These are phyloP conservation scores for Spilosoma lubricipeda DNA, from an alignment of 2,888 invertebrate species.

Conservation along the genomic window DNA sequence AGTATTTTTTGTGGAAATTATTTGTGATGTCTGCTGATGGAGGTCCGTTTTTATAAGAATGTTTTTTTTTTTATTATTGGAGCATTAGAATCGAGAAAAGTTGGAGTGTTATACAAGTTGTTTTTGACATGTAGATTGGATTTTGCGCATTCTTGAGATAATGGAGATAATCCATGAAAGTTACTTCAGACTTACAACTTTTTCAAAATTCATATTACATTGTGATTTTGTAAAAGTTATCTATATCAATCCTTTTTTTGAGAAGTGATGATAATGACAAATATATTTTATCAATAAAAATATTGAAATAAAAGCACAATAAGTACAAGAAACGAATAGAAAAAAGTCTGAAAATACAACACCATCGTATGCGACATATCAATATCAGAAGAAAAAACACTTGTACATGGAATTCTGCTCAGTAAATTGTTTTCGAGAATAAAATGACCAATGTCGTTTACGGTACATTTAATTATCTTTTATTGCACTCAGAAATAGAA, in stretches of 20 bases:
- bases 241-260: not conserved
- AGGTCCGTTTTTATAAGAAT: conserved; percentile 7
- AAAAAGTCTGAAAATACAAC: too few relatives aligned
- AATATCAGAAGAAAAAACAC: too few relatives aligned
- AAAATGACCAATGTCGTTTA: too few relatives aligned
- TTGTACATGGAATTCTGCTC: too few relatives aligned
- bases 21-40: conserved; percentile 9
- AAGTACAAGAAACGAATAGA: too few relatives aligned
- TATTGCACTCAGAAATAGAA: too few relatives aligned
- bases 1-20: conserved; percentile 32
- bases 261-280: not conserved
- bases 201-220: not conserved
- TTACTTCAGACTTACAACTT: not conserved
- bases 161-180: not conserved
- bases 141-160: not conserved
- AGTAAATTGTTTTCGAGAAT: too few relatives aligned
- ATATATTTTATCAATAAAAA: too few relatives aligned
- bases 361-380: too few relatives aligned
- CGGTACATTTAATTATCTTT: too few relatives aligned
- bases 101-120: not conserved
- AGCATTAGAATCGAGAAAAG: not conserved
- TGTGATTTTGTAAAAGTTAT: not conserved
- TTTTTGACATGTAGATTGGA: not conserved
- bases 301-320: too few relatives aligned
- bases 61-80: not conserved